These are phyloP conservation scores for Drosophila siamana DNA, from an alignment of 2,888 invertebrate genomes.

Conservation along the genomic window DNA sequence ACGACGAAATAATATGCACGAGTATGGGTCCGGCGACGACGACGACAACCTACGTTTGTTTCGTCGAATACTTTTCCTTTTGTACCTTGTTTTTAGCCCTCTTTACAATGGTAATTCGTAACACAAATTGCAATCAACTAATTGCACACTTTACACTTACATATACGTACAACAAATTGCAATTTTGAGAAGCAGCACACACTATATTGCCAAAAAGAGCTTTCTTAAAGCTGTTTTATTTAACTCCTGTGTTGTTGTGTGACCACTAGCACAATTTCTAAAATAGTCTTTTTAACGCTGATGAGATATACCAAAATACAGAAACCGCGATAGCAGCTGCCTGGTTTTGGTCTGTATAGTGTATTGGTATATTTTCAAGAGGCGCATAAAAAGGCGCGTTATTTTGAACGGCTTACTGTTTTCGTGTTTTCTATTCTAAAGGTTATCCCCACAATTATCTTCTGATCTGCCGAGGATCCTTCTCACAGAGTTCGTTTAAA, in stretches of 20 bases:
- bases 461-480: no score
- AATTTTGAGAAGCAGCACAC: constrained; percentile 22
- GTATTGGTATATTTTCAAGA: not conserved
- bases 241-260: not conserved
- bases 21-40: constrained; percentile 46
- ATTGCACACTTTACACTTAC: constrained; percentile 43
- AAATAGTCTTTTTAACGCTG: no score
- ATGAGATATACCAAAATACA: not conserved
- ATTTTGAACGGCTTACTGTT: not conserved
- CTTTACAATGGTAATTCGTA: constrained; percentile 19
- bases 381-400: not conserved
- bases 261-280: not conserved
- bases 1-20: constrained; percentile 52
- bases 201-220: constrained; percentile 40
- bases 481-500: no score
- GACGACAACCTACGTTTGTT: constrained; percentile 48
- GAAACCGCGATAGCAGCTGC: no score
- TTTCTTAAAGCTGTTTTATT: constrained; percentile 1
- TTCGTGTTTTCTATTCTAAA: no score
- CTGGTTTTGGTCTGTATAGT: not conserved
- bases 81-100: constrained; percentile 20
- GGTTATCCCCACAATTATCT: no score
- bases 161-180: constrained; percentile 20
- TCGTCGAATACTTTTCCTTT: constrained; percentile 37
- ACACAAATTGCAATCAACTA: constrained; percentile 14